Evolutionary conservation across 2,888 invertebrate genomes (phyloP), one percentile per base, ranked within the genome.

Genomic region (Caenorhabditis angaria): DNA sequence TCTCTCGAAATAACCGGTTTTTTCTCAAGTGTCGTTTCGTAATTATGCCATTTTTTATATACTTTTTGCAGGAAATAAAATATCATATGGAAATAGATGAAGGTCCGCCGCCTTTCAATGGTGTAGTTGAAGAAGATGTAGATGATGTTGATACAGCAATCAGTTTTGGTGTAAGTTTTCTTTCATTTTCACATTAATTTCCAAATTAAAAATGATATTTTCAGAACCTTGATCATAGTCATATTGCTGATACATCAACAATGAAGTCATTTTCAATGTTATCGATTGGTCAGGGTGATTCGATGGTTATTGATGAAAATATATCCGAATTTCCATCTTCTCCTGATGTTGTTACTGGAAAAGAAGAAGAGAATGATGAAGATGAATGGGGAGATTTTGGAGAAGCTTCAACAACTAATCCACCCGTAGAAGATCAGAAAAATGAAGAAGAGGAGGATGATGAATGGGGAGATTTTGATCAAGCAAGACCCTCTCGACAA

Each of bases 391-490:
- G 8, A 35, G 6, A 35, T 35, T 10, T 10, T 35, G 14, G 14
- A 35, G 8, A 35, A 35, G 6, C 14, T 35, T 35, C 35, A 35
- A 35, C 14, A 10, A 35, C 14, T 35, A 35, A 35, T 35, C 6
- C 35, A 35, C 8, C 35, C 35, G 35, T 10, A 10, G 35, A 35
- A 10, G 6, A 14, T 35, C 5, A 8, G 12, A 32, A 56, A 14
- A 54, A 68, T 25, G 24, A 18, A 1, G 57, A 35, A 22, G 58
- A 65, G 1, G 70, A 70, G 0, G 70, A 70, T 2, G 65, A 63
- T 29, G 65, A 70, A 12, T 70, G 70, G 70, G 70, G 70, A 51
- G 84, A 78, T 48, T 84, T 84, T 59, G 84, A 83, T 48, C 65
- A 67, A 25, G 64, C 65, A 1, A 55, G 67, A 1, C 67, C 71